Percentiles rank a stretch among this genome's conserved stretches.
Evolutionary conservation across 2,113 vertebrate genomes (phyloP).

Genomic region (Brienomyrus brachyistius): DNA sequence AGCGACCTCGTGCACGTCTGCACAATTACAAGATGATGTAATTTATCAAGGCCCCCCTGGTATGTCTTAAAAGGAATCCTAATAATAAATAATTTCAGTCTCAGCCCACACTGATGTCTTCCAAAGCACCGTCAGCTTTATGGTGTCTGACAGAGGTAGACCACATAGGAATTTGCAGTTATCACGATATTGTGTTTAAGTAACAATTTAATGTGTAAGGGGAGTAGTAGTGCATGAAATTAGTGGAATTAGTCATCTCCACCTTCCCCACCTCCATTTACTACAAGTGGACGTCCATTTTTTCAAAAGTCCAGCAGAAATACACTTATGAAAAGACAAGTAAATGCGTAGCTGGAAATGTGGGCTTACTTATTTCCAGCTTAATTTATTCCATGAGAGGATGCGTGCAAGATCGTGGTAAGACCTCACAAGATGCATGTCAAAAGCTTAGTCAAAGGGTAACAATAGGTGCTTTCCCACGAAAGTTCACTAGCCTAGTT

Average conservation of each 20-base stretch:
- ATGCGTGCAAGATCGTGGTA: not conserved
- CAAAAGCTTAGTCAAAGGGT: not conserved
- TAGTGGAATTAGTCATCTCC: not conserved
- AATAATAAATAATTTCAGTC: not conserved
- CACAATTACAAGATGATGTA: not conserved
- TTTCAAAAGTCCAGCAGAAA: not conserved
- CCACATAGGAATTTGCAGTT: not conserved
- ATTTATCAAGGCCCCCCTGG: not conserved
- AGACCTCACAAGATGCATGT: not conserved
- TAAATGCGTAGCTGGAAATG: not conserved
- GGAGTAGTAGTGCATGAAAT: not conserved
- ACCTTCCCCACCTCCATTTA: not conserved
- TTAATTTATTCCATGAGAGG: not conserved
- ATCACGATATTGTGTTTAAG: not conserved
- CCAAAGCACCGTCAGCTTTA: not conserved
- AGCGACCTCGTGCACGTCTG: not conserved
- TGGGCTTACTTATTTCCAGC: not conserved
- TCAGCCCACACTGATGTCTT: not conserved
- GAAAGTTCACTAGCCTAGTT: not conserved
- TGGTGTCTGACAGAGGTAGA: not conserved
- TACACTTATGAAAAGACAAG: not conserved
- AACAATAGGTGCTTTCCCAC: not conserved
- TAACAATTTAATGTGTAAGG: not conserved
- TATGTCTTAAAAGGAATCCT: not conserved
- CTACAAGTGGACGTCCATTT: not conserved